These are phyloP conservation scores for Sesamia nonagrioides DNA, from an alignment of 1,140 invertebrate genomes.

Conservation along the genomic window DNA sequence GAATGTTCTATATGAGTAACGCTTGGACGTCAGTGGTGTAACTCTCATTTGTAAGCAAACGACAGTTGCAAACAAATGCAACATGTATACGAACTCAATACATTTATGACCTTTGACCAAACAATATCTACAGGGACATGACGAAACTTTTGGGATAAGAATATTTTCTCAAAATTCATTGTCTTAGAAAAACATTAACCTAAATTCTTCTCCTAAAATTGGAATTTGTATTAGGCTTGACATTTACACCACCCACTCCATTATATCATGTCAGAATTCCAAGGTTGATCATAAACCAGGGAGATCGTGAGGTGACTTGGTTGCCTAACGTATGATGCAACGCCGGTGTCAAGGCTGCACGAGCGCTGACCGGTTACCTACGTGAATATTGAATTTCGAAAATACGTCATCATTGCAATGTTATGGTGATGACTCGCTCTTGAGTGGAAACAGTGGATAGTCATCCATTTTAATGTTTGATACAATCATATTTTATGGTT, in stretches of 20 bases:
- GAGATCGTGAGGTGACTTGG: slow-evolving; percentile 49
- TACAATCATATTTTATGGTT: too few species aligned
- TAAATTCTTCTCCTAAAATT: slow-evolving; percentile 1
- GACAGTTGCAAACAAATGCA: slow-evolving; percentile 1
- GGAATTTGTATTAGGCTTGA: slow-evolving; percentile 2
- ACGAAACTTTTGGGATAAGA: neutral
- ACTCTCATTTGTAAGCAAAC: neutral
- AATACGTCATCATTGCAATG: slow-evolving; percentile 20
- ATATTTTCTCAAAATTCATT: neutral
- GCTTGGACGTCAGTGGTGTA: neutral
- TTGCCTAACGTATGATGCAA: slow-evolving; percentile 53
- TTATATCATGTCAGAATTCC: slow-evolving; percentile 33
- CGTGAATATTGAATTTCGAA: slow-evolving; percentile 32
- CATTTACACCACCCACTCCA: slow-evolving; percentile 24
- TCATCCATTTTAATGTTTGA: too few species aligned
- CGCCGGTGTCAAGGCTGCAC: slow-evolving; percentile 56
- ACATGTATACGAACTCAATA: neutral
- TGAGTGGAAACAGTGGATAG: neutral
- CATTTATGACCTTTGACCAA: neutral
- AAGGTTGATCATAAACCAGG: slow-evolving; percentile 35
- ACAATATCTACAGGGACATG: neutral
- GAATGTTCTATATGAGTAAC: neutral
- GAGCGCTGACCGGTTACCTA: slow-evolving; percentile 14
- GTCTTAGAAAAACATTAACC: neutral
- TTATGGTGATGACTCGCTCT: neutral